Evolutionary conservation across 2,797 vertebrate genomes (phyloP).

Genomic region (Phrynocephalus vlangalii): DNA sequence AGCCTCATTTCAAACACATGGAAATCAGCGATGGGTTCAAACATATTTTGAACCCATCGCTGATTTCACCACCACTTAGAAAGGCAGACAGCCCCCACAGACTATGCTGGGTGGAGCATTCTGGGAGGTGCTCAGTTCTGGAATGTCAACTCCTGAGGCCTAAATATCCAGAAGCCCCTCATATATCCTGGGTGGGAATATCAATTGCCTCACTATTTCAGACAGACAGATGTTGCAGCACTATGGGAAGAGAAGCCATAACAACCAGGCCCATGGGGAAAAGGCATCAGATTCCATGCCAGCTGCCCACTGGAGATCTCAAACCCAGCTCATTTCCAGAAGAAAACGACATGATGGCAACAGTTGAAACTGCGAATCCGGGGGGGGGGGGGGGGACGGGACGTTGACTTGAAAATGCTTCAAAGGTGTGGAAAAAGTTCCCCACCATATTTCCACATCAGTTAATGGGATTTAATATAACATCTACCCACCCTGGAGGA

Average conservation of each 20-base stretch:
- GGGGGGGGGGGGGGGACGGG: not conserved
- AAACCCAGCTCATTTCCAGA: not conserved
- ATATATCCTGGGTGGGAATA: not conserved
- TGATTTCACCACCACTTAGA: not conserved
- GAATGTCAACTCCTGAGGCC: not conserved
- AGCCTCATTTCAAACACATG: not conserved
- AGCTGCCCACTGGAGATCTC: too few species aligned
- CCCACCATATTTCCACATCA: conserved; percentile 37
- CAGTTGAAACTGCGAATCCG: conserved; percentile 7
- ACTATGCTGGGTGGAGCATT: too few species aligned
- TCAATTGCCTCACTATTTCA: not conserved
- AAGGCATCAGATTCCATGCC: not conserved
- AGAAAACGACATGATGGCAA: not conserved
- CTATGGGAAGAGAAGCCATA: not conserved
- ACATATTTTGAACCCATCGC: too few species aligned
- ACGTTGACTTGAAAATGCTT: conserved; percentile 43
- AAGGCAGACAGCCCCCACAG: not conserved
- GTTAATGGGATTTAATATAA: conserved; percentile 59
- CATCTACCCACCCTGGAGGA: conserved; percentile 33
- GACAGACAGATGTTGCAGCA: not conserved
- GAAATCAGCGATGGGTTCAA: too few species aligned
- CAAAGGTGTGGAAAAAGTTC: conserved; percentile 33
- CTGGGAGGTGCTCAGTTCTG: too few species aligned
- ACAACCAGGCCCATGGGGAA: not conserved
- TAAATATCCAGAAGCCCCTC: not conserved